Evolutionary conservation across 2,888 invertebrate species (phyloP), one percentile per base, ranked within the genome.

Genomic region (Monochamus alternatus): DNA sequence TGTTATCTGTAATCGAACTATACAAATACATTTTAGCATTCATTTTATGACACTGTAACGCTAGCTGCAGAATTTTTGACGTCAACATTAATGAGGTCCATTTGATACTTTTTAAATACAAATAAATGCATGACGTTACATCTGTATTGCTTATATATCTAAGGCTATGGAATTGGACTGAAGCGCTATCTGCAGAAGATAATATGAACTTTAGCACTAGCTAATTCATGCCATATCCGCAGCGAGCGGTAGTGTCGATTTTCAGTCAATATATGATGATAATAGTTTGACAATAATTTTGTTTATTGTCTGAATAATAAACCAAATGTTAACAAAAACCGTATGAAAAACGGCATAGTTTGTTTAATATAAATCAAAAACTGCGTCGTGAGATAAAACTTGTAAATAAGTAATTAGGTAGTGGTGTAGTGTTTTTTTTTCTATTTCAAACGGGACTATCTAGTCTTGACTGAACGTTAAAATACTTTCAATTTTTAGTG

Each of bases 261-360:
- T 83, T 83, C 85, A 87, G 88, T 88, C 88, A 85, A 88, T 88
- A 88, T 85, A 86, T 84, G 85, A 85, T 84, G 82, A 83, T 85
- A 82, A 80, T 83, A 79, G 78, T 85, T 86, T 86, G 86, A 87
- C 87, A 87, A 87, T 87, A 87, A 87, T 86, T 83, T 84, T 87
- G 87, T 87, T 87, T 88, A 86, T 86, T 82, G 81, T 83, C 78
- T 73, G 75, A 76, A 83, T 83, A 85, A 83, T 78, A 75, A 77
- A 74, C 55, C 66, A 76, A 64, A 65, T 65, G 59, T 73, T 73
- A 75, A 72, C 70, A 60, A 77, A 78, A 78, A 60, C 66, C 73
- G 65, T 62, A 69, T 51, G 59, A 73, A 73, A 73, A 63, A 7
- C 31, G 14, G 63, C 7, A n/a, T 8, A 32, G 14, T 7, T 14